Conservation (phyloP, 2,113 vertebrate genomes). For the Rhabdomys dilectus region DNA sequence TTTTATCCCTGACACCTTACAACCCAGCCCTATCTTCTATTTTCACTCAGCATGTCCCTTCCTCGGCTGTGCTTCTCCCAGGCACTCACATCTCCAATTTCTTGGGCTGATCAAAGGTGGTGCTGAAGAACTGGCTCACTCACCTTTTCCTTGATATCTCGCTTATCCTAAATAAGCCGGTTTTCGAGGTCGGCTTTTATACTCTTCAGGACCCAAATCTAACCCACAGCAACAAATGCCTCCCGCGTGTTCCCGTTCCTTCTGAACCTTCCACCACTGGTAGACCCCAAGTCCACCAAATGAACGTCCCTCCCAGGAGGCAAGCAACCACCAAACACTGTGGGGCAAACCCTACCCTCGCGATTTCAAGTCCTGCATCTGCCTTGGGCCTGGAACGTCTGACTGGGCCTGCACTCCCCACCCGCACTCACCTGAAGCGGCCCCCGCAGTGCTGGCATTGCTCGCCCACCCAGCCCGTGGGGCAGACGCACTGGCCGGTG, state of each 20-base stretch:
- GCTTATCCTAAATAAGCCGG: slow-evolving; percentile 32
- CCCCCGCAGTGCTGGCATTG: slow-evolving; percentile 99
- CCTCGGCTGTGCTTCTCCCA: neutral
- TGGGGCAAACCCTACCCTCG: neutral
- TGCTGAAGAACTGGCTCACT: slow-evolving; percentile 29
- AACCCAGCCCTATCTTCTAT: neutral
- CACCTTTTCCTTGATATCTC: slow-evolving; percentile 46
- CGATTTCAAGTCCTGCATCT: slow-evolving; percentile 21
- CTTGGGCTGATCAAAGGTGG: neutral
- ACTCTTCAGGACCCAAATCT: slow-evolving; percentile 5
- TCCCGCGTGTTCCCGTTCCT: neutral
- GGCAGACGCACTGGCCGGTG: slow-evolving; percentile 93
- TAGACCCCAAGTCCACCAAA: slow-evolving; percentile 42
- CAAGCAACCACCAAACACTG: slow-evolving; percentile 26
- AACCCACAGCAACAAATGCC: slow-evolving; percentile 22
- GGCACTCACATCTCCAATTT: neutral
- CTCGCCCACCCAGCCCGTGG: slow-evolving; percentile 96
- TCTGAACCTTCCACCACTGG: slow-evolving; percentile 3
- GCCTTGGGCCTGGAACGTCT: slow-evolving; percentile 1
- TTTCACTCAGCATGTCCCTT: slow-evolving; percentile 32
- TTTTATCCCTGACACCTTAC: slow-evolving; percentile 28
- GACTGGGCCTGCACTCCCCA: neutral
- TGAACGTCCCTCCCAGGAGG: slow-evolving; percentile 1
- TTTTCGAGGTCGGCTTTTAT: slow-evolving; percentile 21
- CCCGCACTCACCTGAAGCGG: slow-evolving; percentile 92